Conservation (phyloP, 2,797 vertebrate genomes). For the Pangasius macronema region DNA sequence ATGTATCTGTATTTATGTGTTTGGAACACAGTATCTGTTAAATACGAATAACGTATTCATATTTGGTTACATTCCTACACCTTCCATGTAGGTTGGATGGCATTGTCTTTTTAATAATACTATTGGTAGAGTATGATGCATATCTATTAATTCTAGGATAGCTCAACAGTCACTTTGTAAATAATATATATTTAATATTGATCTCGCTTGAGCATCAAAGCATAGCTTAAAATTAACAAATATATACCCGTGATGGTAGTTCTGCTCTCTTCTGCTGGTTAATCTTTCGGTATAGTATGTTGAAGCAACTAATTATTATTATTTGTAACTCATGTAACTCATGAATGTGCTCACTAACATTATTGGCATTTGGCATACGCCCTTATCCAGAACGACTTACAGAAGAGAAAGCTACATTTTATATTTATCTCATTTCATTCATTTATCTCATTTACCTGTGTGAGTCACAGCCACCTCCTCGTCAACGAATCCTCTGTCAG, state of each 20-base stretch:
- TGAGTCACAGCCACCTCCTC: conserved; percentile 81
- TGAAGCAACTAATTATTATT: not conserved
- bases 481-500: conserved; percentile 72
- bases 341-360: not conserved
- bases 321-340: not conserved
- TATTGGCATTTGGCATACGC: not conserved
- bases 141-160: not conserved
- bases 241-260: not conserved
- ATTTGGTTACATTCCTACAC: not conserved
- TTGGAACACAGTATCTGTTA: not conserved
- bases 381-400: not conserved
- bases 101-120: not conserved
- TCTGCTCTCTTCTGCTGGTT: not conserved
- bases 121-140: not conserved
- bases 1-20: not conserved
- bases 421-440: not conserved
- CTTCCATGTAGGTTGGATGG: not conserved
- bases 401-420: no score
- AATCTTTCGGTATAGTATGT: not conserved
- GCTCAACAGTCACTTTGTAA: not conserved
- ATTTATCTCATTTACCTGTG: conserved; percentile 80
- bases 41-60: not conserved
- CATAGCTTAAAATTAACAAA: not conserved
- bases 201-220: not conserved
- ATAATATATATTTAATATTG: not conserved